Conservation (phyloP, 1,140 invertebrate genomes). For the Trissolcus basalis region DNA sequence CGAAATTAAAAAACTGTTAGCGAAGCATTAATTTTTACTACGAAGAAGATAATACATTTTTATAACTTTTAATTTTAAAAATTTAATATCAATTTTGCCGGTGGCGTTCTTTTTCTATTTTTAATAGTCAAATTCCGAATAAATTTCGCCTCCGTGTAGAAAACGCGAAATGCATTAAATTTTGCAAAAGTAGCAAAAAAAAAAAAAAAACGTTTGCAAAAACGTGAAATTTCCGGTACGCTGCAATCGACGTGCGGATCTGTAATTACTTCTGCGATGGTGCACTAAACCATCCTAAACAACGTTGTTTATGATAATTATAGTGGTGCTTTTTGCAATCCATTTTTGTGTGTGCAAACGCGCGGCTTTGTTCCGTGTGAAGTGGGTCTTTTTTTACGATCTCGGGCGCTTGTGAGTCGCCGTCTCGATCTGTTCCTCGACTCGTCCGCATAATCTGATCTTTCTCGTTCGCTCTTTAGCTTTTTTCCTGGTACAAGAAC, state of each 20-base stretch:
- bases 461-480: slow-evolving; percentile 62
- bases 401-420: slow-evolving; percentile 20
- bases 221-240: too few relatives aligned
- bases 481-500: slow-evolving; percentile 61
- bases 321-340: slow-evolving; percentile 22
- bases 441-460: slow-evolving; percentile 25
- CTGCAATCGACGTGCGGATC: neutral
- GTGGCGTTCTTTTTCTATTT: too few relatives aligned
- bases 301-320: slow-evolving; percentile 43
- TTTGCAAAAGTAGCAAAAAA: too few relatives aligned
- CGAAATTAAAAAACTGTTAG: too few relatives aligned
- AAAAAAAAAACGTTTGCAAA: too few relatives aligned
- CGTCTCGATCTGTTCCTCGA: slow-evolving; percentile 22
- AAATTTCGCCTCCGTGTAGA: too few relatives aligned
- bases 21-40: too few relatives aligned
- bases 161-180: too few relatives aligned
- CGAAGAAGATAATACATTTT: too few relatives aligned
- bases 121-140: too few relatives aligned
- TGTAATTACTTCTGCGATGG: slow-evolving; percentile 23
- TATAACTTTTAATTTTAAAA: too few relatives aligned
- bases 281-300: slow-evolving; percentile 36
- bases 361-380: slow-evolving; percentile 45
- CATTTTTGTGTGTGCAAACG: slow-evolving; percentile 11
- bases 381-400: slow-evolving; percentile 38
- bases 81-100: too few relatives aligned